phyloP scores from a whole-genome alignment of 2,888 invertebrate genomes.

The Adelognathus sp. region DNA sequence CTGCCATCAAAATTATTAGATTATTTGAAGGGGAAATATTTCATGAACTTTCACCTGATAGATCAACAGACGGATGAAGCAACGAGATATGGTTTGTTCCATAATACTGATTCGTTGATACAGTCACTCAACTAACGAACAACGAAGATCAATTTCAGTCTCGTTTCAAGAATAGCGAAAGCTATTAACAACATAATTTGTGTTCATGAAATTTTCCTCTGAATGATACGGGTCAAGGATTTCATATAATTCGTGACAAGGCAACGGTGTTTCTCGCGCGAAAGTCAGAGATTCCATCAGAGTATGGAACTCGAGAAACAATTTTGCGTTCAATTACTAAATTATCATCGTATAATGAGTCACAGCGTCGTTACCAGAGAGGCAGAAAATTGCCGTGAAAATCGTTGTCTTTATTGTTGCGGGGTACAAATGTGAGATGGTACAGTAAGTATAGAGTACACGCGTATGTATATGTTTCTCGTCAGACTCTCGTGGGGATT shows the following conservation, averaged over 20 bases:
- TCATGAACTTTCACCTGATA: too few relatives aligned
- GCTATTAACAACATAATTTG: background rate
- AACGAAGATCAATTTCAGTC: background rate
- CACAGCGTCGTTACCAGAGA: constrained; percentile 42
- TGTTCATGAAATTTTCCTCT: background rate
- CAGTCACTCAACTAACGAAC: too few relatives aligned
- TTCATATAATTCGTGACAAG: constrained; percentile 29
- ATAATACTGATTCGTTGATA: too few relatives aligned
- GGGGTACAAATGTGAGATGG: background rate
- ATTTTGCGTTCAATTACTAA: constrained; percentile 48
- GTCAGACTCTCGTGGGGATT: constrained; percentile 59
- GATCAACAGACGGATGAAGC: too few relatives aligned
- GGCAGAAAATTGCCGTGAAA: constrained; percentile 56
- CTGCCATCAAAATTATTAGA: too few relatives aligned
- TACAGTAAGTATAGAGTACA: background rate
- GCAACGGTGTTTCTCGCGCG: constrained; percentile 11
- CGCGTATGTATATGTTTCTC: constrained; percentile 36
- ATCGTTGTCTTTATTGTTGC: constrained; percentile 46
- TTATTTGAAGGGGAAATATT: too few relatives aligned
- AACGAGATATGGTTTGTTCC: too few relatives aligned
- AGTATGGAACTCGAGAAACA: background rate
- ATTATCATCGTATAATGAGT: constrained; percentile 47
- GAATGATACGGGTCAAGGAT: constrained; percentile 39
- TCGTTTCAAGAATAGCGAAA: background rate
- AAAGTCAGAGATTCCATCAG: constrained; percentile 42